phyloP scores from a whole-genome alignment of 2,888 invertebrate species.

The Pachliopta kotzebuea region DNA sequence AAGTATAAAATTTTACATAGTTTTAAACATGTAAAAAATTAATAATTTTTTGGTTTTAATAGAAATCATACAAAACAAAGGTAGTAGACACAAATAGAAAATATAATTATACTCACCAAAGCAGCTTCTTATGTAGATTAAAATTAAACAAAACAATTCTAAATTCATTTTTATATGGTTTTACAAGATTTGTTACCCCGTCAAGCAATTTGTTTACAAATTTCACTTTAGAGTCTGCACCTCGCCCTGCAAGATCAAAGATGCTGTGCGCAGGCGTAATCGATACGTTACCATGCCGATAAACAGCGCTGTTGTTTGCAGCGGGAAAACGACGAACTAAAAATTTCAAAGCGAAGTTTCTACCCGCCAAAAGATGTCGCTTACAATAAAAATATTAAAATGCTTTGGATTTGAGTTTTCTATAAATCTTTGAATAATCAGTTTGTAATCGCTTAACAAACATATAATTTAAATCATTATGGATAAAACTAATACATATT shows the following conservation, averaged over 20 bases:
- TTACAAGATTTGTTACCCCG: constrained; percentile 20
- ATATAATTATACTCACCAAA: constrained; percentile 51
- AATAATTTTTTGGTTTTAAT: no score
- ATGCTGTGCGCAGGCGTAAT: constrained; percentile 63
- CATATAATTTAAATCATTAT: no score
- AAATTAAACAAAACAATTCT: constrained; percentile 46
- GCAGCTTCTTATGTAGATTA: constrained; percentile 46
- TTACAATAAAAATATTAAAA: no score
- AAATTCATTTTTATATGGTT: constrained; percentile 52
- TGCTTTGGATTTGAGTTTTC: no score
- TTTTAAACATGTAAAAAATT: no score
- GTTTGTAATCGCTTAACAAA: no score
- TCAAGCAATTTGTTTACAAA: constrained; percentile 34
- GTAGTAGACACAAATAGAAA: no score
- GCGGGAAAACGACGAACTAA: constrained; percentile 7
- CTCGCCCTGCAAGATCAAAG: constrained; percentile 31
- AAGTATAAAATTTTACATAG: no score
- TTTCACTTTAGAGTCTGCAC: constrained; percentile 45
- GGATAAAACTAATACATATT: no score
- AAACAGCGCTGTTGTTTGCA: constrained; percentile 1
- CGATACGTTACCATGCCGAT: constrained; percentile 46
- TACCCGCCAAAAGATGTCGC: neutral
- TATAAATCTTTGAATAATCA: no score
- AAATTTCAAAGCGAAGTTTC: no score
- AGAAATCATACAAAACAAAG: no score